A percentile compares a stretch with the other conserved stretches of the same genome.
phyloP scores from a whole-genome alignment of 2,888 invertebrate genomes.

The Cheilosia pagana region DNA sequence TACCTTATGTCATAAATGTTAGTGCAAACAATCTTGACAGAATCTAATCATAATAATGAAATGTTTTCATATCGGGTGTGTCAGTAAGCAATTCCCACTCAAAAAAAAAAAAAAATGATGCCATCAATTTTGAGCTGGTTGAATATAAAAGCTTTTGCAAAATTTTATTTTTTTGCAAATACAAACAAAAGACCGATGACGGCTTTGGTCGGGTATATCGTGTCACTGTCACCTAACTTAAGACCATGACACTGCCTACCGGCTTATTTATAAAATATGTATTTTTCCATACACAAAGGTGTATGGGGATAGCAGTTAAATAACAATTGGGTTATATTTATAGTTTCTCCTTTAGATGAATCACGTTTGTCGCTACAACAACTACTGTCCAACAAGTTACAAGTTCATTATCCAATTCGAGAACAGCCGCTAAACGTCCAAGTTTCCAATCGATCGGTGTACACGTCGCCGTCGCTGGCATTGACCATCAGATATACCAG shows the following conservation, averaged over 20 bases:
- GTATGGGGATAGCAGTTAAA: constrained; percentile 26
- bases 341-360: constrained; percentile 19
- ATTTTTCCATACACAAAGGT: neutral
- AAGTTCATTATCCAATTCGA: constrained; percentile 57
- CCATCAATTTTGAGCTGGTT: neutral
- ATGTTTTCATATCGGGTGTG: too few relatives aligned
- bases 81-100: too few relatives aligned
- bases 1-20: too few relatives aligned
- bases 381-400: constrained; percentile 7
- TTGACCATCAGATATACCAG: constrained; percentile 69
- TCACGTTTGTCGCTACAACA: constrained; percentile 5
- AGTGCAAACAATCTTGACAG: too few relatives aligned
- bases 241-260: neutral
- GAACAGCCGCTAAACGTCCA: constrained; percentile 14
- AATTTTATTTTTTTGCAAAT: neutral
- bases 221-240: constrained; percentile 3
- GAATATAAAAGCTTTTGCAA: neutral
- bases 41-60: too few relatives aligned
- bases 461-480: constrained; percentile 44
- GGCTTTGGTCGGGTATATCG: neutral
- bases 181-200: too few relatives aligned
- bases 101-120: too few relatives aligned
- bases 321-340: constrained; percentile 9
- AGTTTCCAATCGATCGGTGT: constrained; percentile 60
- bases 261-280: constrained; percentile 20